Conservation (phyloP, 2,113 vertebrate species). For the Oxyura jamaicensis region DNA sequence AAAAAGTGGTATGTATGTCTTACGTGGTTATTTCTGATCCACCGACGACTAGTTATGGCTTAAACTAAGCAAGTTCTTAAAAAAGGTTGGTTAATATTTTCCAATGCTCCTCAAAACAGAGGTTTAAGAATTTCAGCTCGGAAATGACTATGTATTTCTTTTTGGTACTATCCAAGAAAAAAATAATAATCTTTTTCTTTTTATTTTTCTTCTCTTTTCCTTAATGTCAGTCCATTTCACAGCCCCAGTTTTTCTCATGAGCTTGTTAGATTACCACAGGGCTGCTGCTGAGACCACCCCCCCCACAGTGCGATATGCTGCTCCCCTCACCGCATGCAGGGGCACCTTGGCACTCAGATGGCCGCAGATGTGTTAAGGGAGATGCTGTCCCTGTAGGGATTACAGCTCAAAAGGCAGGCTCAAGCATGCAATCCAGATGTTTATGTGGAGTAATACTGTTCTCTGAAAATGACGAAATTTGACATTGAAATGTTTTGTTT, state of each 20-base stretch:
- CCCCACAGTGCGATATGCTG: accelerated
- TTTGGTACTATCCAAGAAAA: not conserved
- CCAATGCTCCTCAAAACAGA: not conserved
- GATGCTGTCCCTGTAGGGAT: not conserved
- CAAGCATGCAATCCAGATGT: no score
- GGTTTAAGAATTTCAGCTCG: not conserved
- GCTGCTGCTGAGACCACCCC: not conserved
- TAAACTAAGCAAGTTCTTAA: not conserved
- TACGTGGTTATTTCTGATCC: not conserved
- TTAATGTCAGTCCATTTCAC: not conserved
- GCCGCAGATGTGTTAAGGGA: not conserved
- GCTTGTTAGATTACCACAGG: not conserved
- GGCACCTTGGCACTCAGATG: accelerated
- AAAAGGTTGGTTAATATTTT: not conserved
- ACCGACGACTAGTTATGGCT: not conserved
- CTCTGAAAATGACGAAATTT: accelerated
- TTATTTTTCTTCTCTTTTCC: not conserved
- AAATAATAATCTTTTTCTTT: not conserved
- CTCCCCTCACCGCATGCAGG: accelerated
- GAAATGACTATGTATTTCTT: not conserved
- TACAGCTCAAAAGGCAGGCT: accelerated
- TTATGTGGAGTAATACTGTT: not conserved
- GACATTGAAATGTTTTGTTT: not conserved
- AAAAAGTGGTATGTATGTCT: not conserved
- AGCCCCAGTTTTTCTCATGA: not conserved